These are phyloP conservation scores for Gymnarchus niloticus DNA, from an alignment of 2,113 vertebrate species.

Conservation along the genomic window DNA sequence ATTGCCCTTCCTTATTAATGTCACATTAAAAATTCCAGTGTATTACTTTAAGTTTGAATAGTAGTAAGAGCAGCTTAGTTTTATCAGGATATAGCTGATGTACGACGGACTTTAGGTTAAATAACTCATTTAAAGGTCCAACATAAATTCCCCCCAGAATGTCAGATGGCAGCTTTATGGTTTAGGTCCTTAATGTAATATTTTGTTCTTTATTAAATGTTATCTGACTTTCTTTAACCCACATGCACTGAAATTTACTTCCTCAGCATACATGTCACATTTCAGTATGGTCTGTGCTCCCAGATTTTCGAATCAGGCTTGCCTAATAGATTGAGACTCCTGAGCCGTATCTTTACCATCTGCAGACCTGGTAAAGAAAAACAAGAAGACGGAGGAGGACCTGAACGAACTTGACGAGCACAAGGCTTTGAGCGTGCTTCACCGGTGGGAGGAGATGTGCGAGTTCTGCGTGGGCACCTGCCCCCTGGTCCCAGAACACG, in stretches of 20 bases:
- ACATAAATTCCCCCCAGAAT: neutral
- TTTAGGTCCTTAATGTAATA: neutral
- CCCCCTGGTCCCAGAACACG: slow-evolving; percentile 79
- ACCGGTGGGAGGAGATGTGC: slow-evolving; percentile 82
- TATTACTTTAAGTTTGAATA: neutral
- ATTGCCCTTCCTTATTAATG: neutral
- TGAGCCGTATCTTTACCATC: neutral
- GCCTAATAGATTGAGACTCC: neutral
- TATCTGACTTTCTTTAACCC: neutral
- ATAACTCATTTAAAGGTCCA: too few species aligned
- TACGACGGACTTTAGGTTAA: neutral
- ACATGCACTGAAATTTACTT: neutral
- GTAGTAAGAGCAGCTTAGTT: neutral
- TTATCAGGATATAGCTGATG: neutral
- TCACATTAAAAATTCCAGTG: neutral
- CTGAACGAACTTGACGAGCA: slow-evolving; percentile 69
- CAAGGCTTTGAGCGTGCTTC: slow-evolving; percentile 76
- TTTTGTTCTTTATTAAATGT: neutral
- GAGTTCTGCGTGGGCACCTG: slow-evolving; percentile 63
- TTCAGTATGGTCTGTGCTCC: neutral
- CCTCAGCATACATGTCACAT: neutral
- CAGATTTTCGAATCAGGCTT: neutral
- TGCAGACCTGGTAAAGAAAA: slow-evolving; percentile 66
- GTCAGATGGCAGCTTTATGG: neutral
- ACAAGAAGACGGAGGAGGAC: slow-evolving; percentile 53